Evolutionary conservation across 2,888 invertebrate species (phyloP), one percentile per base, ranked within the genome.

Genomic region (Oscheius sp.): DNA sequence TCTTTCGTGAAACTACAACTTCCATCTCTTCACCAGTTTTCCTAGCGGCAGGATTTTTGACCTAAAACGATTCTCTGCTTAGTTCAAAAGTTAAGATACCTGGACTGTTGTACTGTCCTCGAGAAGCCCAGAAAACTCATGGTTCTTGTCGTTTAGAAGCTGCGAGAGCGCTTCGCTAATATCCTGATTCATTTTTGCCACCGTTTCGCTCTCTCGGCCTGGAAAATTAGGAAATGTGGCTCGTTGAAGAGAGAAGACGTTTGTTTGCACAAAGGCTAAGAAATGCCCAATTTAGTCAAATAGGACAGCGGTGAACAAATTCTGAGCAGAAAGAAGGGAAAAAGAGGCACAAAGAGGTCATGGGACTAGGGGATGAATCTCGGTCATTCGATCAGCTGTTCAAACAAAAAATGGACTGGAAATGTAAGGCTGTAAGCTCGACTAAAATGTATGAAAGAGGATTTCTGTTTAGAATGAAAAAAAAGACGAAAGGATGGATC

Each of bases 31-130:
- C 81, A 9, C 81, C 81, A 10, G 79, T 81, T 57, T 81, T 81
- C 33, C 81, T 55, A 1, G 81, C 81, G 11, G 75, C 78, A 63
- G 81, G 81, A 68, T 81, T 81, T 76, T 76, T 79, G 9, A 81
- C 79, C 81, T 81, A 57, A 75, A 70, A 42, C 2, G n/a, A 66
- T 5, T n/a, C 3, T 10, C 29, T 13, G 7, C 1, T 2, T 21
- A 58, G 21, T 35, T 2, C 2, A 37, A 3, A 57, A 1, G 11
- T 0, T 55, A n/a, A 32, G 33, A 57, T n/a, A 81, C 83, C 79
- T 83, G 81, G 1, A 83, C 83, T 35, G 81, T 80, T 1, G 79
- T 81, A 48, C 80, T 81, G 55, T 79, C 79, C 68, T 83, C 83
- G 51, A 83, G 76, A 35, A 80, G 70, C 48, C 78, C 76, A 11